phyloP scores from a whole-genome alignment of 2,888 invertebrate species.

The Pyrrhia umbra region DNA sequence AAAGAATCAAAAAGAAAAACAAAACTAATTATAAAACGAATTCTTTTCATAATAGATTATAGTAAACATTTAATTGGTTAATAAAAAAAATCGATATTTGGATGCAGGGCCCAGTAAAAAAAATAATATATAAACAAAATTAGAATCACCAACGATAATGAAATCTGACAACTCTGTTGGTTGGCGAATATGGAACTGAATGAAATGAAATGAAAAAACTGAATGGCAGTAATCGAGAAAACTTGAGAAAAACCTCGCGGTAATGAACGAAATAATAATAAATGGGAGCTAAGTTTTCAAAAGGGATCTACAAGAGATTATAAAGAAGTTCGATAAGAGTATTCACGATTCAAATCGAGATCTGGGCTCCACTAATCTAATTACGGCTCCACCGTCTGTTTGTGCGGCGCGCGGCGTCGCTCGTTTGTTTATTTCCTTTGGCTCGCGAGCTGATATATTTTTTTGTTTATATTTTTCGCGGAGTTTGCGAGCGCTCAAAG shows the following conservation, averaged over 20 bases:
- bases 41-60: too few relatives aligned
- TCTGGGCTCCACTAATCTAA: conserved; percentile 82
- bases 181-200: conserved; percentile 58
- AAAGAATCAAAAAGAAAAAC: too few relatives aligned
- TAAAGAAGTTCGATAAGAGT: conserved; percentile 72
- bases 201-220: too few relatives aligned
- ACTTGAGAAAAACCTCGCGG: conserved; percentile 47
- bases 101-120: too few relatives aligned
- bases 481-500: conserved; percentile 83
- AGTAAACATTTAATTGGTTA: too few relatives aligned
- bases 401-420: conserved; percentile 68
- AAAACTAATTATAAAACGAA: too few relatives aligned
- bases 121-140: conserved; percentile 27
- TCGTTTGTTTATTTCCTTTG: conserved; percentile 80
- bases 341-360: conserved; percentile 72
- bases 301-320: conserved; percentile 70
- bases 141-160: conserved; percentile 27
- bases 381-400: conserved; percentile 78
- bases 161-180: conserved; percentile 42
- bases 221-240: conserved; percentile 52
- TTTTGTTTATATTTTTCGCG: conserved; percentile 73
- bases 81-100: too few relatives aligned
- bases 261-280: conserved; percentile 63
- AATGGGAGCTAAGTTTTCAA: conserved; percentile 65
- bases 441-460: conserved; percentile 78